Base-by-base conservation (phyloP, 2,797 vertebrate genomes). In the Anas georgica region DNA sequence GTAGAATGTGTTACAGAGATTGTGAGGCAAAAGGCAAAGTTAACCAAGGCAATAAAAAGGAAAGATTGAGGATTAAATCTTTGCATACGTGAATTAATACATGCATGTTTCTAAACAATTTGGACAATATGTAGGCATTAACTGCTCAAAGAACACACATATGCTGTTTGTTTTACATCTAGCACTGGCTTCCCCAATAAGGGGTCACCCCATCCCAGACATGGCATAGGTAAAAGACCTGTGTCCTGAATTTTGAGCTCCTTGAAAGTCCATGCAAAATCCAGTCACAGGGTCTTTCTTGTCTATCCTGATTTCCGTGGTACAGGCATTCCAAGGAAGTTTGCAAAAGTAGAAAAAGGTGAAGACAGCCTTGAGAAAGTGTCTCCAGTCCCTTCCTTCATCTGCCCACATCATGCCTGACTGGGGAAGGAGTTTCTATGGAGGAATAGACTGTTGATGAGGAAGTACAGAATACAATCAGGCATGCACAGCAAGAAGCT, bases 361-460 rank as follows among this genome's bases (percentile, higher is more conserved):
- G 46, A 86, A 84, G 28, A 21, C 68, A 54, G 13, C 4, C 17
- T 70, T 59, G 12, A 64, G 8, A 29, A 54, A 73, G 5, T 13
- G 5, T 52, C 43, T 6, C 26, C 17, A 63, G 8, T 52, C 2
- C 22, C 9, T 75, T 8, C 28, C 16, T 73, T 82, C 21, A 43
- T 25, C 20, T 17, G 31, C 13, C 2, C 8, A 46, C 16, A 6
- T 2, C 39, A 10, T n/a, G 9, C 11, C 23, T 50, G 5, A 20
- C 2, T n/a, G 23, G 21, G 6, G n/a, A 9, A 59, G 33, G 28
- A 46, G 15, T 62, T 69, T 84, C 17, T 12, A 9, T 18, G 21
- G 50, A 72, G 48, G 21, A 64, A 9, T 26, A 59, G 0, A 2
- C 17, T 41, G 17, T 3, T 39, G 26, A 59, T 1, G 3, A 64